Percentiles rank a stretch among this genome's conserved stretches.
phyloP scores from a whole-genome alignment of 2,113 vertebrate species.

The Melanerpes formicivorus region DNA sequence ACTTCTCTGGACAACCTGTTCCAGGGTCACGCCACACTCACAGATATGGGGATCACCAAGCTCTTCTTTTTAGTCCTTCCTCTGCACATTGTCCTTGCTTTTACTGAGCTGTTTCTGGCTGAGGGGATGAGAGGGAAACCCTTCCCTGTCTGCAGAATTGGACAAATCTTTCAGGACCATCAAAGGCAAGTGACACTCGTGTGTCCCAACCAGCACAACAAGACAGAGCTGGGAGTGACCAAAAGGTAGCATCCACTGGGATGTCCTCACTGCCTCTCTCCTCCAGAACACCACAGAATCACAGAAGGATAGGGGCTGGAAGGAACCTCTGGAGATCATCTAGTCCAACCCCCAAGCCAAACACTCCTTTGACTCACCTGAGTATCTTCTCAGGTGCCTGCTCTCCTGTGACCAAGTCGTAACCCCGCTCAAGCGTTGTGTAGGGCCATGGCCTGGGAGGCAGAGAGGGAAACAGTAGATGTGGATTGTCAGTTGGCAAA shows the following conservation, averaged over 20 bases:
- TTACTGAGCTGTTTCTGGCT: fast-evolving
- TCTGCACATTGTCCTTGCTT: fast-evolving
- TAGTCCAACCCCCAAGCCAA: background rate
- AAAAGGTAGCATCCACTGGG: background rate
- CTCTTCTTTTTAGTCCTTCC: background rate
- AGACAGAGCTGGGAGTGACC: background rate
- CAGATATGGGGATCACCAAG: background rate
- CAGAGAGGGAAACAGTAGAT: background rate
- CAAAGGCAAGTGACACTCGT: fast-evolving
- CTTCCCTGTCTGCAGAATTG: background rate
- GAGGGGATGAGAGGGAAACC: background rate
- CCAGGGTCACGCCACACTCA: background rate
- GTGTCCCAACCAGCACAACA: background rate
- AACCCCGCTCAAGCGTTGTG: conserved; percentile 93
- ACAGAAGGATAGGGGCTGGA: too few species aligned
- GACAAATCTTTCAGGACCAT: background rate
- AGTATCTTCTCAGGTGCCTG: conserved; percentile 97
- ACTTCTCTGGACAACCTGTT: background rate
- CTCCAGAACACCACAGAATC: background rate
- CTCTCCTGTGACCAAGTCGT: conserved; percentile 95
- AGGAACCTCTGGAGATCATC: too few species aligned
- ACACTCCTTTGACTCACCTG: conserved; percentile 80
- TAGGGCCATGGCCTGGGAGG: conserved; percentile 93
- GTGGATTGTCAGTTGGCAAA: background rate
- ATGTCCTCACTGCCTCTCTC: background rate